Base-by-base conservation (phyloP, 2,888 invertebrate genomes). In the Oscheius sp. region DNA sequence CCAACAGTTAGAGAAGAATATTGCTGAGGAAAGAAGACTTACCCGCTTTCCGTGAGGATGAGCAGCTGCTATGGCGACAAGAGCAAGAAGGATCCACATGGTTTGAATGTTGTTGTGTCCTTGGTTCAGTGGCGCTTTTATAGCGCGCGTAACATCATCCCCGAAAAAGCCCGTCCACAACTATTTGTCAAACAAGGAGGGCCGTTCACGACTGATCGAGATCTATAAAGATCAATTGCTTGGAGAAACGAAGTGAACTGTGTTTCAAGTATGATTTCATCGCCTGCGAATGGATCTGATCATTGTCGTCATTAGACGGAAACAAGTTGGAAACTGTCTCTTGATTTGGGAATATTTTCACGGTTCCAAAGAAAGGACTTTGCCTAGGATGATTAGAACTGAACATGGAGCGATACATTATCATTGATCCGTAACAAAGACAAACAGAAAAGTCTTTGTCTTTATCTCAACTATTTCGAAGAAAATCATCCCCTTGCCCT, bases 161-260 rank as follows among this genome's bases (percentile, higher is more conserved):
- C 50, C 65, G 37, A 51, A 65, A 65, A 51, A 48, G 33, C 21
- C 33, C 33, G 37, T 33, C 37, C 37, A n/a, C 68, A 55, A 68
- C 68, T 68, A 68, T 68, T 68, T 68, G 68, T 68, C 68, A 68
- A 68, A 68, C 68, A 68, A 53, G 55, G 53, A 53, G 55, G 55
- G 53, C 68, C 55, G 37, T 68, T 68, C 68, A 68, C 68, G 68
- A 68, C 53, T 68, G 68, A 68, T 68, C 68, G 53, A 55, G 68
- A 68, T 68, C 68, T 68, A 35, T 68, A 65, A 65, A 60, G 60
- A 60, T 60, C 42, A 42, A 42, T 42, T 42, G 42, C 42, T 42
- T 42, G 42, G 7, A 42, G 42, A 42, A 7, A 42, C 42, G 4
- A 7, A 42, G 4, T 42, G 42, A 42, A 42, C 42, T 42, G 42